Conservation (phyloP, 1,140 invertebrate genomes). For the Drosophila cardini region DNA sequence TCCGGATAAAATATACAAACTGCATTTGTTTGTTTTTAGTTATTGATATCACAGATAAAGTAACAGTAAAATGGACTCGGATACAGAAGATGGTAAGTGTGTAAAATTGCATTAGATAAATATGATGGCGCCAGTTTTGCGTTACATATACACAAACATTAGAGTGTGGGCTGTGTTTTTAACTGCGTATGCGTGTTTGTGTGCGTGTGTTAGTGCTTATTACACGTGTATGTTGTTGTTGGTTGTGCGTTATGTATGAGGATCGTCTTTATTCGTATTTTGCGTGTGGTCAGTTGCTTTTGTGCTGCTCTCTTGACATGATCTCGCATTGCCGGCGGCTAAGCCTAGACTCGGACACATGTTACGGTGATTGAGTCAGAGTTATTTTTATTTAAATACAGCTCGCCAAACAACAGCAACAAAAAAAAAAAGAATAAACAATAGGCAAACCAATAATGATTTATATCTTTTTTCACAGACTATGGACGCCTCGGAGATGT, state of each 20-base stretch:
- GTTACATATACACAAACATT: constrained; percentile 17
- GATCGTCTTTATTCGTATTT: constrained; percentile 17
- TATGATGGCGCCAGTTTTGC: constrained; percentile 5
- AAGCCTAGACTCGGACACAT: constrained; percentile 15
- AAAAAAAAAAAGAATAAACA: constrained; percentile 29
- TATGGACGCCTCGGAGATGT: constrained; percentile 8
- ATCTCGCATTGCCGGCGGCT: constrained; percentile 25
- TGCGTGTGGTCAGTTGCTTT: constrained; percentile 22
- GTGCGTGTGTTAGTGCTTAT: not conserved
- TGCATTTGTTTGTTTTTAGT: constrained; percentile 21
- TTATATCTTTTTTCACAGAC: constrained; percentile 22
- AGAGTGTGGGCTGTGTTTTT: constrained; percentile 6
- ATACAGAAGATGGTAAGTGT: constrained; percentile 44
- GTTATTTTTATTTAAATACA: constrained; percentile 54
- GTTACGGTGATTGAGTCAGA: constrained; percentile 57
- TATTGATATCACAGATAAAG: constrained; percentile 6
- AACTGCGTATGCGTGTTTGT: not conserved
- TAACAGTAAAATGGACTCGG: constrained; percentile 34
- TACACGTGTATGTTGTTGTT: constrained; percentile 35
- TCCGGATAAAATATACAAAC: constrained; percentile 28
- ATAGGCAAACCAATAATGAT: constrained; percentile 1
- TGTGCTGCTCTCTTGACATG: constrained; percentile 31
- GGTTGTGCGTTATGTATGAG: constrained; percentile 24
- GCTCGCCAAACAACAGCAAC: not conserved
- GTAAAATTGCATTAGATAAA: not conserved